phyloP scores from a whole-genome alignment of 2,113 vertebrate genomes.

The rabbit (Oryctolagus cuniculus) region DNA sequence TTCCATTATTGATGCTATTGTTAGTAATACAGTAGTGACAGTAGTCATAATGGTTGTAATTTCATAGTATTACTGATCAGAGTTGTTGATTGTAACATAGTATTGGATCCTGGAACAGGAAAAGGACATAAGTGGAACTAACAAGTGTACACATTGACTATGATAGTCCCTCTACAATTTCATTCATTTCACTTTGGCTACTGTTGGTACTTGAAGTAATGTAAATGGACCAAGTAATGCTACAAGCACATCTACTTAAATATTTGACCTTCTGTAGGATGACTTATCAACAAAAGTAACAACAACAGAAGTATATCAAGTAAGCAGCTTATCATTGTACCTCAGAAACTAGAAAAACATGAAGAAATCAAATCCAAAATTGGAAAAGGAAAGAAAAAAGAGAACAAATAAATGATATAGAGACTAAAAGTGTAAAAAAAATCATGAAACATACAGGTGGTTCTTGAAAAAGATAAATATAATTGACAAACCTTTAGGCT shows the following conservation, averaged over 20 bases:
- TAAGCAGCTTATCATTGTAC: too few species aligned
- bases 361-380: too few species aligned
- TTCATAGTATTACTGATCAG: neutral
- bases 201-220: neutral
- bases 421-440: too few species aligned
- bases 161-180: neutral
- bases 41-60: neutral
- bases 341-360: too few species aligned
- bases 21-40: neutral
- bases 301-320: too few species aligned
- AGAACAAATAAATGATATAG: too few species aligned
- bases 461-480: too few species aligned
- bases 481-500: too few species aligned
- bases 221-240: neutral
- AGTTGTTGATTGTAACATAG: neutral
- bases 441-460: too few species aligned
- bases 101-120: neutral
- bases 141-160: neutral
- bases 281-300: neutral
- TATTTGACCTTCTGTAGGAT: neutral
- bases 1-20: neutral
- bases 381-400: too few species aligned
- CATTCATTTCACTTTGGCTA: neutral
- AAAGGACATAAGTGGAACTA: neutral
- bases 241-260: neutral